Conservation (phyloP, 2,888 invertebrate species). For the Ophion obscuratus region DNA sequence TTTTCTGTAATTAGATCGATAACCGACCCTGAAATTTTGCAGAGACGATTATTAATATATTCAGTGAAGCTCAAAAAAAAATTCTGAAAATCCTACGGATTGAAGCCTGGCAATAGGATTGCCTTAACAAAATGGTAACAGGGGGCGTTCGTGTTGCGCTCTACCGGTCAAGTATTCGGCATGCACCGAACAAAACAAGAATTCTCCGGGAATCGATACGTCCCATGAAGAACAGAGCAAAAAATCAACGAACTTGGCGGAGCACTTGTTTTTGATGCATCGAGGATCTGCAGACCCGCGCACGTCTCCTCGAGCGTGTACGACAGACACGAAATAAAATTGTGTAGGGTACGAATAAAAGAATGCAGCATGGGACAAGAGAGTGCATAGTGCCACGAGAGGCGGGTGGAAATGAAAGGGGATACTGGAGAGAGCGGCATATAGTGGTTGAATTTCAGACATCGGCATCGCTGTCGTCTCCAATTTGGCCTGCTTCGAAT, state of each 20-base stretch:
- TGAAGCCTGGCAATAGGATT: too few relatives aligned
- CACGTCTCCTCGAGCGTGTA: background rate
- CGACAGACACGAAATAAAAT: conserved; percentile 1
- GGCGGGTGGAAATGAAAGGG: conserved; percentile 11
- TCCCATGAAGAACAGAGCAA: background rate
- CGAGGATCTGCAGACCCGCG: background rate
- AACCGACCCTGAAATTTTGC: too few relatives aligned
- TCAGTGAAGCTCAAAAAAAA: too few relatives aligned
- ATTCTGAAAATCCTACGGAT: too few relatives aligned
- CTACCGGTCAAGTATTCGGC: too few relatives aligned
- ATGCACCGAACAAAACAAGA: background rate
- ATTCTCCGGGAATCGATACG: background rate
- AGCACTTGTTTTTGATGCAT: background rate
- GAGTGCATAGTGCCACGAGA: background rate
- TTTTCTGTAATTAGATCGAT: too few relatives aligned
- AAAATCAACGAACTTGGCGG: background rate
- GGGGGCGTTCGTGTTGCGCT: too few relatives aligned
- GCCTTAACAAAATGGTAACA: too few relatives aligned
- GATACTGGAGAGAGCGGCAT: background rate
- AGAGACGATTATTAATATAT: too few relatives aligned
- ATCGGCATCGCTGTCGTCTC: background rate
- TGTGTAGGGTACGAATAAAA: background rate
- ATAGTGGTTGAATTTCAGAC: conserved; percentile 5
- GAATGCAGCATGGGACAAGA: background rate
- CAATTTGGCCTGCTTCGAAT: conserved; percentile 13